Conservation (phyloP, 1,140 invertebrate genomes). For the Drosophila gunungcola region DNA sequence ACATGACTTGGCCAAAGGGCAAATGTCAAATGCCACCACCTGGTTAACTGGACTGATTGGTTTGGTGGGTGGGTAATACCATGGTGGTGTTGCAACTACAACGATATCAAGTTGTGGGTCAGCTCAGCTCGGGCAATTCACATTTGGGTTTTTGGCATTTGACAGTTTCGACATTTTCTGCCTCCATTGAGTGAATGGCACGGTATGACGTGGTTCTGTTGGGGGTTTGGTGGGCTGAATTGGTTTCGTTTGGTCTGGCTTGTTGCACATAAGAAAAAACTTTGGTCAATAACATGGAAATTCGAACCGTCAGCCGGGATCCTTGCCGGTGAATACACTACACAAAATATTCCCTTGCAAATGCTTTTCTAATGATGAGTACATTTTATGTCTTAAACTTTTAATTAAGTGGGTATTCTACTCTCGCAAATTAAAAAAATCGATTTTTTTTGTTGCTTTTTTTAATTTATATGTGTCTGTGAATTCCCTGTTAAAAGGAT, state of each 20-base stretch:
- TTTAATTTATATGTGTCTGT: too few species aligned
- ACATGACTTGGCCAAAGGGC: conserved; percentile 41
- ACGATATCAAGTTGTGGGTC: conserved; percentile 35
- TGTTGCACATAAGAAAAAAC: conserved; percentile 47
- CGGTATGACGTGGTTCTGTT: conserved; percentile 11
- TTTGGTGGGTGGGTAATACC: background rate
- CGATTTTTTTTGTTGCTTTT: too few species aligned
- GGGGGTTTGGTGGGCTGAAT: conserved; percentile 1
- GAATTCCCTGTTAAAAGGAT: too few species aligned
- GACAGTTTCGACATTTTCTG: conserved; percentile 79
- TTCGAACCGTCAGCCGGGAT: conserved; percentile 49
- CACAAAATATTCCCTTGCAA: background rate
- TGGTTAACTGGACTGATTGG: conserved; percentile 32
- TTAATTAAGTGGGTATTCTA: too few species aligned
- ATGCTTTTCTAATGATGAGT: too few species aligned
- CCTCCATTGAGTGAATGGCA: conserved; percentile 53
- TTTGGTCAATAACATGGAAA: conserved; percentile 62
- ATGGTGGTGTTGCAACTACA: conserved; percentile 18
- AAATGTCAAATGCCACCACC: conserved; percentile 47
- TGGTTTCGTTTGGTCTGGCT: conserved; percentile 1
- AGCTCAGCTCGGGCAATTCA: conserved; percentile 47
- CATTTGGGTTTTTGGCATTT: conserved; percentile 82
- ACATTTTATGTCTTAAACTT: too few species aligned
- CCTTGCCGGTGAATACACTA: background rate
- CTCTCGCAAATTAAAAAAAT: too few species aligned